These are phyloP conservation scores for Aramus guarauna DNA, from an alignment of 2,113 vertebrate genomes.

Conservation along the genomic window DNA sequence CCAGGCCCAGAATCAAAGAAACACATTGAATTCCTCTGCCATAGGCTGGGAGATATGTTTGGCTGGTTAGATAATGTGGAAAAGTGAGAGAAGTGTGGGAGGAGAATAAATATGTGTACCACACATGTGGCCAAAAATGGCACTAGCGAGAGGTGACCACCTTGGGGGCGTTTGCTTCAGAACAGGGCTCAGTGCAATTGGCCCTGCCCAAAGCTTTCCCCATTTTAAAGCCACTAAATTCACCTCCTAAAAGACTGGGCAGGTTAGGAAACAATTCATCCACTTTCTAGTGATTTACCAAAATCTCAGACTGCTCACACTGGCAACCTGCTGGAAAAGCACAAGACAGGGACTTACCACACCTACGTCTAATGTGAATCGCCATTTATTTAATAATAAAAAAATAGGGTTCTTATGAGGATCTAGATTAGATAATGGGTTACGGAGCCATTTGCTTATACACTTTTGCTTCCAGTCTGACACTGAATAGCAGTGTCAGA, in stretches of 20 bases:
- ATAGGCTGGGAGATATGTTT: background rate
- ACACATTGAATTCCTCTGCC: background rate
- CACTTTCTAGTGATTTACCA: background rate
- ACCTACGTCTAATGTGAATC: background rate
- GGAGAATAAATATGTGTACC: background rate
- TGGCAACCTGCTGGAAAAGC: background rate
- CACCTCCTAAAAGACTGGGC: background rate
- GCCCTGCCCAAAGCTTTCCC: background rate
- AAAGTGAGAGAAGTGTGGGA: background rate
- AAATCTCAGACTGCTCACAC: background rate
- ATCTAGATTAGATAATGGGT: background rate
- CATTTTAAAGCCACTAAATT: background rate
- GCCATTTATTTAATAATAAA: background rate
- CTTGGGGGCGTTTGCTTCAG: background rate
- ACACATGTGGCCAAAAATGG: background rate
- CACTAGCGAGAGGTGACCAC: background rate
- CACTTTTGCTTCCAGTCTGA: background rate
- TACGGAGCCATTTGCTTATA: background rate
- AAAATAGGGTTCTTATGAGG: background rate
- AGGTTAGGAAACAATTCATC: background rate
- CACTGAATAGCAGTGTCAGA: background rate
- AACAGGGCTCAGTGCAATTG: background rate
- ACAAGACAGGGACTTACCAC: background rate
- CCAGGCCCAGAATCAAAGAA: background rate
- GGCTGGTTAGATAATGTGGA: background rate